Evolutionary conservation across 2,797 vertebrate genomes (phyloP), one percentile per base, ranked within the genome.

Genomic region (Enteromius afrohamiltoni): DNA sequence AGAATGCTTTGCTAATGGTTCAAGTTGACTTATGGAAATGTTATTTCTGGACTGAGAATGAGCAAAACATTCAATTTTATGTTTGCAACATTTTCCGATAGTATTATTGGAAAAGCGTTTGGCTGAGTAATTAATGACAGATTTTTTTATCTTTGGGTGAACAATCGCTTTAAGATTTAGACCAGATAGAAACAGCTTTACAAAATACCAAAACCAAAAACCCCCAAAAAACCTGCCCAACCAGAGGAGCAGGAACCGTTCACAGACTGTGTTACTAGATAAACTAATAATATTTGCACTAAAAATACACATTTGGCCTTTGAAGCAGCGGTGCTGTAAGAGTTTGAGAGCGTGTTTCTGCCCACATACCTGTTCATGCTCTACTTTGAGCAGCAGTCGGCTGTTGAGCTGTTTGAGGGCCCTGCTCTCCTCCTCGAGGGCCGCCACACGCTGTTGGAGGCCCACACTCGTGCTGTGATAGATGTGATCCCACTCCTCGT

Each of bases 401-500:
- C 84, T 90, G 86, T 94, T 94, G 26, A 95, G 91, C 85, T 95
- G 91, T 87, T 94, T 94, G 75, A 95, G 87, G 73, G 90, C 88
- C 0, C 78, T 70, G 86, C 91, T 93, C 85, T 96, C 93, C 80
- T 92, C 87, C 78, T 95, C 93, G 84, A 95, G 74, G 77, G 87
- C 37, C 10, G 89, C 85, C 77, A 95, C 69, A 13, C 90, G 91
- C 58, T 94, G 93, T 88, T 96, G 94, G 11, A 96, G 90, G 49
- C 90, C 89, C 83, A 91, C 31, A 0, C 91, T 95, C 34, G 94
- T 91, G 55, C 89, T 92, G 80, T 91, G 94, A 85, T 96, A 96
- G 84, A 95, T 93, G 71, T 94, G 93, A 87, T 96, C 95, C 96
- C 96, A 96, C 80, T 96, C 94, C 87, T 95, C 93, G 51, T 96